A percentile compares a stretch with the other conserved stretches of the same genome.
phyloP scores from a whole-genome alignment of 1,140 invertebrate species.

The Atopsyche davidsoni region DNA sequence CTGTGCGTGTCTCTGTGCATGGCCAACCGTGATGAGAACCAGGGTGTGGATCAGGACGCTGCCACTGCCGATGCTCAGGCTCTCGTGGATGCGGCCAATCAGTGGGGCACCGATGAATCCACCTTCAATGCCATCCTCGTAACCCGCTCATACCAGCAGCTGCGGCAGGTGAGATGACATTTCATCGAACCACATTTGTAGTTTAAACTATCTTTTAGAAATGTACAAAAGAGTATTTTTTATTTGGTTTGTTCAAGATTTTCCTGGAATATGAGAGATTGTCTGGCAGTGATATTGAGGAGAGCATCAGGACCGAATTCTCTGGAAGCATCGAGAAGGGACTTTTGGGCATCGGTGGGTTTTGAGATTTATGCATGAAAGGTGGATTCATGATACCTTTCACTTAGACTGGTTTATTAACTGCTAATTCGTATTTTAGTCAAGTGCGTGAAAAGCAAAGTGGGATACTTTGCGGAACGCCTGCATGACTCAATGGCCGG shows the following conservation, averaged over 20 bases:
- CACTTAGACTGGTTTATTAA: constrained; percentile 18
- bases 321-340: constrained; percentile 80
- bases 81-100: constrained; percentile 66
- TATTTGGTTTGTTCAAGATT: constrained; percentile 47
- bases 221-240: too few species aligned
- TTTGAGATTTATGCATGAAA: not conserved
- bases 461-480: constrained; percentile 88
- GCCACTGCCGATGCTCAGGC: constrained; percentile 66
- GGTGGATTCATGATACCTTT: not conserved
- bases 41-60: constrained; percentile 59
- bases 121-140: constrained; percentile 77
- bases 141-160: constrained; percentile 72
- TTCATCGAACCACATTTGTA: too few species aligned
- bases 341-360: constrained; percentile 77
- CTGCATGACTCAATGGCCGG: constrained; percentile 86
- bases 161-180: constrained; percentile 59
- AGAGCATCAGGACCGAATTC: constrained; percentile 83
- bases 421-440: constrained; percentile 49
- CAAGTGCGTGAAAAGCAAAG: constrained; percentile 84
- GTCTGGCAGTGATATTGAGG: constrained; percentile 73
- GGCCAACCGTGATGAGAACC: constrained; percentile 76
- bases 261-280: constrained; percentile 74
- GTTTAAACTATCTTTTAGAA: too few species aligned
- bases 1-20: constrained; percentile 78
- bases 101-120: constrained; percentile 84